These are phyloP conservation scores for Habroteleia sp. DNA, from an alignment of 2,888 invertebrate species.

Conservation along the genomic window DNA sequence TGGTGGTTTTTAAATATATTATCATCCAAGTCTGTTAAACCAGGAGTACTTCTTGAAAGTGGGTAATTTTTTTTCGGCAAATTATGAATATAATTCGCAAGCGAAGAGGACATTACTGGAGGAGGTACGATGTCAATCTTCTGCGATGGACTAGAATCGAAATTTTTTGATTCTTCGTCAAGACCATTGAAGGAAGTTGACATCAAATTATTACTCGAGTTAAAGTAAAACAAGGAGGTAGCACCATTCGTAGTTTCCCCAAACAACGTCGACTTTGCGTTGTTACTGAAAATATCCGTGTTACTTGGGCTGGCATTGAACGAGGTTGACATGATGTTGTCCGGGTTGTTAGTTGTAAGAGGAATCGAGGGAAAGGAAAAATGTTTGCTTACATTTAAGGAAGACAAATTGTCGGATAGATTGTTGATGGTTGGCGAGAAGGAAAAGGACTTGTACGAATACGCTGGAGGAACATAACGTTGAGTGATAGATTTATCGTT, in stretches of 20 bases:
- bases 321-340: conserved; percentile 74
- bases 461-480: conserved; percentile 26
- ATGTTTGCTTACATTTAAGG: conserved; percentile 33
- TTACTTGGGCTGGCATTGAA: conserved; percentile 66
- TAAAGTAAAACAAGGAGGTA: conserved; percentile 65
- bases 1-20: conserved; percentile 68
- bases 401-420: conserved; percentile 20
- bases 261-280: conserved; percentile 29
- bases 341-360: conserved; percentile 64
- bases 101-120: conserved; percentile 73
- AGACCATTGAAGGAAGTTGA: conserved; percentile 72
- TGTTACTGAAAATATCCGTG: conserved; percentile 38
- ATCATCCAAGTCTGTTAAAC: conserved; percentile 73
- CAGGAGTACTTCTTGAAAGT: conserved; percentile 72
- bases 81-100: conserved; percentile 76
- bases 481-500: conserved; percentile 60
- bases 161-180: conserved; percentile 59
- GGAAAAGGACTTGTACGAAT: conserved; percentile 52
- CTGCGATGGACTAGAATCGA: conserved; percentile 58
- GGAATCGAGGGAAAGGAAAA: conserved; percentile 40
- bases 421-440: conserved; percentile 40
- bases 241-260: background rate
- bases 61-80: conserved; percentile 75
- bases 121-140: conserved; percentile 74
- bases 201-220: conserved; percentile 71